Evolutionary conservation across 2,888 invertebrate genomes (phyloP).

Genomic region (Spilarctia lutea): DNA sequence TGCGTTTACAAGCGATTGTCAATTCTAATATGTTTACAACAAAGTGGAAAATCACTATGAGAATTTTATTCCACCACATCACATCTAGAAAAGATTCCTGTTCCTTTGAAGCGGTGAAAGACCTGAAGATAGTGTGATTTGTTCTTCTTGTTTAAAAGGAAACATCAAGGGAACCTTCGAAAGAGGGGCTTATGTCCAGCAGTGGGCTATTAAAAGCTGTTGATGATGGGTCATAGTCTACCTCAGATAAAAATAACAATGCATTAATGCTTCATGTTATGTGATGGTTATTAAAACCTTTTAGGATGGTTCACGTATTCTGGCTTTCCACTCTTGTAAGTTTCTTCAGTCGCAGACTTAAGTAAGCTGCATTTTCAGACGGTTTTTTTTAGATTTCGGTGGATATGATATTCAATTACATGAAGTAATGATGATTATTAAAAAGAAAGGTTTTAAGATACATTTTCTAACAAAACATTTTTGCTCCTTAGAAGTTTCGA

Average conservation of each 20-base stretch:
- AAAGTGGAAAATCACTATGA: not conserved
- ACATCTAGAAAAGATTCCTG: not conserved
- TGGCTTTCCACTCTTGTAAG: not conserved
- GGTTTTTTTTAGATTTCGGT: not conserved
- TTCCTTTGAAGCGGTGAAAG: not conserved
- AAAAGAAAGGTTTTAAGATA: not conserved
- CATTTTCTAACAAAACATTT: too few relatives aligned
- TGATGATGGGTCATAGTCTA: not conserved
- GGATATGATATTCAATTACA: not conserved
- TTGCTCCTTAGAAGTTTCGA: too few relatives aligned
- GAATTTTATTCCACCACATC: slow-evolving; percentile 5
- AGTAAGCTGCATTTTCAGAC: not conserved
- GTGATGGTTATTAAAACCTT: not conserved
- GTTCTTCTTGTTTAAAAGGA: not conserved
- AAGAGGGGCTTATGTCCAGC: too few relatives aligned
- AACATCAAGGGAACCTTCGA: not conserved
- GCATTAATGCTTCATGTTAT: not conserved
- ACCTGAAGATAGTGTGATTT: not conserved
- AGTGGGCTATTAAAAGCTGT: too few relatives aligned
- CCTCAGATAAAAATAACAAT: not conserved
- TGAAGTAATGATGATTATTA: not conserved
- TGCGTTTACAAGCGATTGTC: not conserved
- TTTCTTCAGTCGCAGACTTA: not conserved
- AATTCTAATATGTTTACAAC: not conserved
- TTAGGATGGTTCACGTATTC: not conserved